These are phyloP conservation scores for Mycteria americana DNA, from an alignment of 2,797 vertebrate genomes.

Conservation along the genomic window DNA sequence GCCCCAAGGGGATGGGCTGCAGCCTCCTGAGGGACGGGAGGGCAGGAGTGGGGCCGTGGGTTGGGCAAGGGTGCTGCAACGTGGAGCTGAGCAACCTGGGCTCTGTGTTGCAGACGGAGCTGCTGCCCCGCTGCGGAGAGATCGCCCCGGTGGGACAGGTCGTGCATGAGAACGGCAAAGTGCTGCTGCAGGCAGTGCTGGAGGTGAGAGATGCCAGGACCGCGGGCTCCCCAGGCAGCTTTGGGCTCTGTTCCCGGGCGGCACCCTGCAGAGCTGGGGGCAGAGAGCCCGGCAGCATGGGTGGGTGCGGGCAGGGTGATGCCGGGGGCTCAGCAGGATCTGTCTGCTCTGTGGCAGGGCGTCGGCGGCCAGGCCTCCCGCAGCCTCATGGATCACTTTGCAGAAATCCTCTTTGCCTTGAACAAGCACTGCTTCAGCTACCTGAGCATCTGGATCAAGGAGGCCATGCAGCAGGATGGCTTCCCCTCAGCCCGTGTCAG, in stretches of 20 bases:
- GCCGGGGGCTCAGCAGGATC: not conserved
- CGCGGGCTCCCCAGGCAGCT: fast-evolving
- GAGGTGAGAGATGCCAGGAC: conserved; percentile 79
- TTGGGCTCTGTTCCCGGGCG: not conserved
- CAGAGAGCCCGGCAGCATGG: not conserved
- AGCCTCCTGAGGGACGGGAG: not conserved
- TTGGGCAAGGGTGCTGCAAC: not conserved
- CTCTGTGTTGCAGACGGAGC: conserved; percentile 85
- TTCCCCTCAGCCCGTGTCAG: conserved; percentile 92
- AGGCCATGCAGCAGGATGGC: conserved; percentile 88
- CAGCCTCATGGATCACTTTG: conserved; percentile 96
- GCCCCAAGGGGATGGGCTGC: not conserved
- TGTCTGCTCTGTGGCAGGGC: conserved; percentile 75
- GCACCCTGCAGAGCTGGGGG: not conserved
- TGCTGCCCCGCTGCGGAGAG: conserved; percentile 92
- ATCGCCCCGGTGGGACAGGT: conserved; percentile 88
- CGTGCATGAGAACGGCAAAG: conserved; percentile 90
- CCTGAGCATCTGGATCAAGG: conserved; percentile 94
- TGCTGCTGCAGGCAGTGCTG: conserved; percentile 89
- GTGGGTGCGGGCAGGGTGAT: not conserved
- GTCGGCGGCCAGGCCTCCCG: conserved; percentile 94
- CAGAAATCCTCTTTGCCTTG: conserved; percentile 93
- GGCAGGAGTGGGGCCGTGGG: not conserved
- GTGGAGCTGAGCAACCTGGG: not conserved
- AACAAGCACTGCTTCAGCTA: conserved; percentile 97